Percentiles rank a stretch among this genome's conserved stretches.
Conservation (phyloP, 2,113 vertebrate species). For the Heterocephalus glaber region DNA sequence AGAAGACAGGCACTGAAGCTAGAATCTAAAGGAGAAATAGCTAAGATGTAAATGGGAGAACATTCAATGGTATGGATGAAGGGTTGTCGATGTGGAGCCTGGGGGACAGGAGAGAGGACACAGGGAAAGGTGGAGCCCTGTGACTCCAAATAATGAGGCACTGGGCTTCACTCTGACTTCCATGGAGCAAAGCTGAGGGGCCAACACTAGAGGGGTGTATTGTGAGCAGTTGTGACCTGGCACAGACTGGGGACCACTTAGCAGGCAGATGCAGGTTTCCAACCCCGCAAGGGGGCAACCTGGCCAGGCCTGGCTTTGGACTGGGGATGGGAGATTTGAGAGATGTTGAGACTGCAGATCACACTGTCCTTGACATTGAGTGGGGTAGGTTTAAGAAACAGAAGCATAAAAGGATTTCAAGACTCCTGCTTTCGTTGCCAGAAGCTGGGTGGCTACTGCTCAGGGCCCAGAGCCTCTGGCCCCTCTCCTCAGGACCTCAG, state of each 20-base stretch:
- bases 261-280: background rate
- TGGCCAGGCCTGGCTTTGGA: background rate
- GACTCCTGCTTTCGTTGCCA: background rate
- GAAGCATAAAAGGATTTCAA: background rate
- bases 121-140: background rate
- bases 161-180: background rate
- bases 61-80: background rate
- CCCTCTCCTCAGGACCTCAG: background rate
- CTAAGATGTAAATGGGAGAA: background rate
- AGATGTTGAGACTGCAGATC: background rate
- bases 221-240: background rate
- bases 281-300: background rate
- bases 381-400: background rate
- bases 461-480: background rate
- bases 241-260: background rate
- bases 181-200: background rate
- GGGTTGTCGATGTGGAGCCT: background rate
- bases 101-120: background rate
- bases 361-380: background rate
- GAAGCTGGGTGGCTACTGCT: background rate
- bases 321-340: background rate
- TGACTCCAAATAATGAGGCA: background rate
- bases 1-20: background rate
- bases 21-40: background rate
- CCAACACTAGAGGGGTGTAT: background rate